Evolutionary conservation across 2,888 invertebrate genomes (phyloP).

Genomic region (Teleogryllus oceanicus): DNA sequence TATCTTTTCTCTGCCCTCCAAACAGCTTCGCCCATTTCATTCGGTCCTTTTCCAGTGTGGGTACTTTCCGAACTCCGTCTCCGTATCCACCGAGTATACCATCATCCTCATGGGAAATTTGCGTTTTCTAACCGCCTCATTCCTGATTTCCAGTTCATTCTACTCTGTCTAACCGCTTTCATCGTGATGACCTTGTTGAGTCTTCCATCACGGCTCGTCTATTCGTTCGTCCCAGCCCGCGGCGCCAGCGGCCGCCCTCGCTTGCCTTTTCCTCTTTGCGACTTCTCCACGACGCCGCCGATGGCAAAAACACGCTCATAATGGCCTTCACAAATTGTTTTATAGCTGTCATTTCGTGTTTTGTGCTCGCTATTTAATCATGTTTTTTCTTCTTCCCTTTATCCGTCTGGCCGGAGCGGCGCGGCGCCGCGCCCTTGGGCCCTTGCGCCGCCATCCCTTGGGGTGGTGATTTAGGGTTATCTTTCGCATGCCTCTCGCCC

Average conservation of each 20-base stretch:
- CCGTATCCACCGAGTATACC: too few relatives aligned
- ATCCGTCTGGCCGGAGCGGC: not conserved
- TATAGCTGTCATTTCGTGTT: constrained; percentile 18
- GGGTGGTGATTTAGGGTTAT: not conserved
- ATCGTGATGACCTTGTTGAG: too few relatives aligned
- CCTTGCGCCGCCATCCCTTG: not conserved
- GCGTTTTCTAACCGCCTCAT: too few relatives aligned
- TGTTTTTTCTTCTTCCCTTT: not conserved
- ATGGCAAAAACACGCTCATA: constrained; percentile 7
- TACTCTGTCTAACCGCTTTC: too few relatives aligned
- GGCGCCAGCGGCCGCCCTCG: not conserved
- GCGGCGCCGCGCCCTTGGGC: not conserved
- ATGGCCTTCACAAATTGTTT: constrained; percentile 7
- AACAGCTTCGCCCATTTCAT: too few relatives aligned
- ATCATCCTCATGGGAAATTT: too few relatives aligned
- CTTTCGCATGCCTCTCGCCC: not conserved
- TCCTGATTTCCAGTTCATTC: too few relatives aligned
- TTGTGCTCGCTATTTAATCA: constrained; percentile 18
- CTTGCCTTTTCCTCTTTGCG: not conserved
- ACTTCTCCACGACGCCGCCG: not conserved
- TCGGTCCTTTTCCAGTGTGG: too few relatives aligned
- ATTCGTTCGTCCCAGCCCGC: too few relatives aligned
- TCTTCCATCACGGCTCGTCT: too few relatives aligned
- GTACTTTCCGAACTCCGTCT: too few relatives aligned
- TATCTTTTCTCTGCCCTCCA: too few relatives aligned